Base-by-base conservation (phyloP, 2,113 vertebrate genomes). In the Macquaria ambigua region DNA sequence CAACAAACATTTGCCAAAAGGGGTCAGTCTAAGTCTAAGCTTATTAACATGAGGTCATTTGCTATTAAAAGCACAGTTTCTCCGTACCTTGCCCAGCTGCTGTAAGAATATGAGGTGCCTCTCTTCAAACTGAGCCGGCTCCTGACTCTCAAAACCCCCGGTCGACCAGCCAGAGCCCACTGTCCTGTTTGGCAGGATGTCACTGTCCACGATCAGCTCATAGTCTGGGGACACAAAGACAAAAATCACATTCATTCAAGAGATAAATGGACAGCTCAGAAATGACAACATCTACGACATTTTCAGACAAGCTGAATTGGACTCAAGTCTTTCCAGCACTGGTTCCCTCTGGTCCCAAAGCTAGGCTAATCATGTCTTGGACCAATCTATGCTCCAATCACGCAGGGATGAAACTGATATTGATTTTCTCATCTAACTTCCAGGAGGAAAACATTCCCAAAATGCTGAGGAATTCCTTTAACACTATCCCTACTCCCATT, bases 21-120 rank as follows among this genome's bases (percentile, higher is more conserved):
- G 25, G 25, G 10, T 15, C 25, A 34, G 28, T 31, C 28, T 11
- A 55, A n/a, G 6, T 58, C 16, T 16, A 11, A 28, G 31, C 15
- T 31, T 34, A 34, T 31, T 18, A 21, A 46, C 39, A 12, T 20
- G 4, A 8, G 11, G 15, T 25, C 4, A 43, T 61, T 59, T 53
- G 6, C 25, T 63, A 15, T 37, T 20, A 28, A 16, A 58, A 55
- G 16, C 74, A 39, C 23, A 39, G 12, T 48, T 55, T 14, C 18
- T 20, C 56, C 12, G 12, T 82, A 99, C 98, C 97, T 99, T 99
- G 89, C 98, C 98, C 81, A 99, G 97, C 63, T 97, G 97, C 88
- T 99, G 98, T 55, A 99, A 94, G 94, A 99, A 99, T 87, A 98
- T 99, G 63, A 99, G 96, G 87, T 99, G 98, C 82, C 98, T 96